phyloP scores from a whole-genome alignment of 2,888 invertebrate genomes.

The Prionchulus punctatus region DNA sequence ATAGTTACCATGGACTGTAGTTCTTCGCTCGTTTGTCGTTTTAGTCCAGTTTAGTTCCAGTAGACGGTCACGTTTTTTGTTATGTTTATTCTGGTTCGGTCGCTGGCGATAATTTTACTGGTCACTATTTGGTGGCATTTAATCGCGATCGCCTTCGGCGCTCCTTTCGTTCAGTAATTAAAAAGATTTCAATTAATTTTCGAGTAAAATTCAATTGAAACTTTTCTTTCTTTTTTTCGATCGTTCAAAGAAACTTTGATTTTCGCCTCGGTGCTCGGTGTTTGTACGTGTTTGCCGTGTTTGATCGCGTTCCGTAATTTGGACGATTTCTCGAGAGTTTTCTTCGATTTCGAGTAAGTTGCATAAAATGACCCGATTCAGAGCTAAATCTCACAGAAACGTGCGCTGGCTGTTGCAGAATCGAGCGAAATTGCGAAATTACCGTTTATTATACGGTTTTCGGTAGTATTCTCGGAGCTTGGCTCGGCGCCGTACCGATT shows the following conservation, averaged over 20 bases:
- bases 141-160: conserved; percentile 3
- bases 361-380: background rate
- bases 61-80: too few species aligned
- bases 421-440: background rate
- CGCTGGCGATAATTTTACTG: background rate
- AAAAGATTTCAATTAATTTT: background rate
- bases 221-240: conserved; percentile 2
- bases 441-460: background rate
- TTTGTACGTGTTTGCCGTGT: background rate
- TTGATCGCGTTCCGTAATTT: background rate
- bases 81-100: background rate
- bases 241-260: background rate
- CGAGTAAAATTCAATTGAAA: background rate
- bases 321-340: background rate
- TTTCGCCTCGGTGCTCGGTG: background rate
- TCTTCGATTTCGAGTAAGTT: background rate
- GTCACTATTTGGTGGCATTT: conserved; percentile 14
- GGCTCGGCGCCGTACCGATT: conserved; percentile 66
- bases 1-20: too few species aligned
- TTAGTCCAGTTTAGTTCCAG: too few species aligned
- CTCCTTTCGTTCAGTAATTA: background rate
- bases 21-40: too few species aligned
- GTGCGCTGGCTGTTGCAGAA: background rate
- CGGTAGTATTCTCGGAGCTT: conserved; percentile 49
- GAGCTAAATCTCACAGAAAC: background rate